Evolutionary conservation across 2,113 vertebrate genomes (phyloP), one percentile per base, ranked within the genome.

Genomic region (Lanius ludovicianus): DNA sequence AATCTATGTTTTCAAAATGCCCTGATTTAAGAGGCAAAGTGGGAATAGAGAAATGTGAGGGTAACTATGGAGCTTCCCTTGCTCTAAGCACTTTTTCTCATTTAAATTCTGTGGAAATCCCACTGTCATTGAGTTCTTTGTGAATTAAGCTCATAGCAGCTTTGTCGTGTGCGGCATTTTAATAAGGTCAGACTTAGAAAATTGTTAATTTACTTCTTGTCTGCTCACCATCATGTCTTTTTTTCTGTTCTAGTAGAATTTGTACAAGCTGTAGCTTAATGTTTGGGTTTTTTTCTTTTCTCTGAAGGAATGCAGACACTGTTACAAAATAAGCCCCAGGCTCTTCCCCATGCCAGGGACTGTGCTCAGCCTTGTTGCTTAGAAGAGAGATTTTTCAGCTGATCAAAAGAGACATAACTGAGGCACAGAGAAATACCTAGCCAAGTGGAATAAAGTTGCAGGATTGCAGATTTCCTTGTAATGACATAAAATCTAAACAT

Each of bases 31-130:
- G 7, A 83, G 57, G 73, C 35, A 35, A 39, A 67, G 44, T 52
- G 15, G 39, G 33, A 52, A 18, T 15, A 24, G 64, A 78, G 77
- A 87, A 75, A 50, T 28, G 33, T 4, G 64, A 91, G 16, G 57
- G 53, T 88, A 75, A 78, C 62, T 21, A 0, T 64, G 67, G 74
- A 88, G 75, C 49, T 83, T 56, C 52, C 60, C 44, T 88, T 57
- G 57, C 79, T 91, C 37, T 25, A 19, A 84, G 64, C 15, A 1
- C 50, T 92, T 91, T 50, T 95, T 78, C 92, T 95, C 78, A 95
- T 96, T 97, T 50, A 97, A 92, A 96, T 97, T 96, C 96, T 90
- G 69, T 63, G 91, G 92, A 77, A 91, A 95, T 93, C 71, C 81
- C 71, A 30, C 83, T 73, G 55, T 93, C 92, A 63, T 71, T 87